phyloP scores from a whole-genome alignment of 2,113 vertebrate species.

The Xiphorhynchus elegans region DNA sequence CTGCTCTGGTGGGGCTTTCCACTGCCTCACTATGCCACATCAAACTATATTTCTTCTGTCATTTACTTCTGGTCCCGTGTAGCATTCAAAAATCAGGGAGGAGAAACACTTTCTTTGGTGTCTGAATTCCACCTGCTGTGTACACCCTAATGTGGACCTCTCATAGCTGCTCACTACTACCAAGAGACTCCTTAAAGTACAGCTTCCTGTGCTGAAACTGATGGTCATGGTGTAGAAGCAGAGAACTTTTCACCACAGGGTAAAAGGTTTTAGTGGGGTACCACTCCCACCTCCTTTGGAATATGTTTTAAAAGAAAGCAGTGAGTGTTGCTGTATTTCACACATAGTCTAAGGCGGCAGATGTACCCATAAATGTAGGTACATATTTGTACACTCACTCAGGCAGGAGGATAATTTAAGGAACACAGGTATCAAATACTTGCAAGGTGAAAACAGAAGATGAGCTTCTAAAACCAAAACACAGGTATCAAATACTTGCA shows the following conservation, averaged over 20 bases:
- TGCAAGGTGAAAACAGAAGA: background rate
- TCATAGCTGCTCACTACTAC: background rate
- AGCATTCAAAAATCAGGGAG: background rate
- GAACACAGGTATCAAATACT: background rate
- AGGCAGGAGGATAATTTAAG: background rate
- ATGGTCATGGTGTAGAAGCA: background rate
- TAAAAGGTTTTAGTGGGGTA: background rate
- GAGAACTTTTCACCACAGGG: background rate
- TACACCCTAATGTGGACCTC: fast-evolving
- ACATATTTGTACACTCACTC: background rate
- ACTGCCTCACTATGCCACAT: background rate
- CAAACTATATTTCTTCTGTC: background rate
- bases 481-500: background rate
- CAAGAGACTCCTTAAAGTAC: background rate
- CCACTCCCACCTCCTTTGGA: background rate
- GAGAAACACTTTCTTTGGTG: background rate
- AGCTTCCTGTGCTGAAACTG: background rate
- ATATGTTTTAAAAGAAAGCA: background rate
- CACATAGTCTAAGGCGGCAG: background rate
- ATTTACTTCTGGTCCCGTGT: background rate
- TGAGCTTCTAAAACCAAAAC: background rate
- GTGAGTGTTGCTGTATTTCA: background rate
- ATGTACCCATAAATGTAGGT: background rate
- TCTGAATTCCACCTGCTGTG: background rate
- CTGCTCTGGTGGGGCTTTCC: background rate